Evolutionary conservation across 2,113 vertebrate species (phyloP), one percentile per base, ranked within the genome.

Genomic region (Spea bombifrons): DNA sequence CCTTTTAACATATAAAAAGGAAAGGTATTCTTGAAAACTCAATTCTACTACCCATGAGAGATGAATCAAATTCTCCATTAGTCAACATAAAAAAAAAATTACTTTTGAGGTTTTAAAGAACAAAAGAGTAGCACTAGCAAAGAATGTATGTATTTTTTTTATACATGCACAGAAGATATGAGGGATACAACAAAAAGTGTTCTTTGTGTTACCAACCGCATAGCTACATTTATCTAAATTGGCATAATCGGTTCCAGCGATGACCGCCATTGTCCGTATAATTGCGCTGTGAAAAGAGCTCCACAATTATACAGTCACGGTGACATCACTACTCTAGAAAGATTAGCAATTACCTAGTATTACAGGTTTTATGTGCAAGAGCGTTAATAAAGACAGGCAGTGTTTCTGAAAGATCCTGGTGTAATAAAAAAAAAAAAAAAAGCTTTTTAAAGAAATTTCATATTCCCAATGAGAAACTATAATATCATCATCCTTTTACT

Each of bases 241-340:
- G 77, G 3, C 45, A 73, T 73, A 80, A 80, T 67, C 16, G 77
- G 44, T 49, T 64, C 67, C 64, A 13, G 50, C n/a, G 12, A 66
- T 73, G 77, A 67, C 77, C 70, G 16, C 46, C 43, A 73, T 73
- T 80, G 64, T 73, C 52, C 3, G 43, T 16, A 52, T 73, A 79
- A 79, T 79, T 79, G 64, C 49, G n/a, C 61, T 5, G 43, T 72
- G 49, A 73, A 73, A 52, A 49, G 68, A 72, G 52, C 30, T 45
- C 15, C 55, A 47, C 49, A 80, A 73, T 80, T 73, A 73, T 46
- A 43, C 7, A n/a, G 70, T n/a, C 10, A 72, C 53, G 50, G 10
- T 73, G 71, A 67, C 71, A 73, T 73, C 50, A 73, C 30, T 68
- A 67, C 8, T 49, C 50, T 10, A 46, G 9, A 44, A 16, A 46